Conservation (phyloP, 2,113 vertebrate species). For the Noturus placidus region DNA sequence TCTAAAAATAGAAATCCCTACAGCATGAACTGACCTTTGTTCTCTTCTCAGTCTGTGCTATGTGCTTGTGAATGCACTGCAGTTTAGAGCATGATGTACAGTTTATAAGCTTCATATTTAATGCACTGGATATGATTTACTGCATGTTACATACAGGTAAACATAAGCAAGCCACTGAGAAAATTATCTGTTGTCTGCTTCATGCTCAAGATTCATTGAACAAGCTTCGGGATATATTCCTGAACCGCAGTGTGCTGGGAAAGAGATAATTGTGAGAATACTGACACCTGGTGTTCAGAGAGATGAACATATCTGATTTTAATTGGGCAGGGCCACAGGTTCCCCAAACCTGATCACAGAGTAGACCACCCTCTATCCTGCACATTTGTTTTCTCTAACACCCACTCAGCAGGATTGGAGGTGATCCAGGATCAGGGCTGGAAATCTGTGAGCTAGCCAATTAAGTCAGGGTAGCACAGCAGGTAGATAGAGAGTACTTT, state of each 20-base stretch:
- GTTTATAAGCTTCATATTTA: neutral
- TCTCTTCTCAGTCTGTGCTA: neutral
- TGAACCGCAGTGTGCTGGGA: neutral
- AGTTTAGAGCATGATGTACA: neutral
- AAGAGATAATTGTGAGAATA: neutral
- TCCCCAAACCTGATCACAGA: neutral
- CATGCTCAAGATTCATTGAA: neutral
- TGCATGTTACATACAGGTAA: neutral
- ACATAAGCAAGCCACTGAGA: neutral
- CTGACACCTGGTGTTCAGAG: conserved; percentile 24
- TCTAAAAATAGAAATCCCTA: neutral
- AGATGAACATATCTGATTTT: neutral
- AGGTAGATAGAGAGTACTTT: too few species aligned
- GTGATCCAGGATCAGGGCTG: neutral
- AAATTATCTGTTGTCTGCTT: too few species aligned
- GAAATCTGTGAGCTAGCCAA: neutral
- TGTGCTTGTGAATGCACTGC: neutral
- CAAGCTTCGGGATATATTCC: neutral
- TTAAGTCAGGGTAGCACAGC: neutral
- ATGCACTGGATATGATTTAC: neutral
- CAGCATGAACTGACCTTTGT: neutral
- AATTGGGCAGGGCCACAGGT: neutral
- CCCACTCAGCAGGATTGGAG: neutral
- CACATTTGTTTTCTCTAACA: neutral
- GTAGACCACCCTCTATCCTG: neutral